phyloP scores from a whole-genome alignment of 2,888 invertebrate genomes.

The Drosophila lacicola region DNA sequence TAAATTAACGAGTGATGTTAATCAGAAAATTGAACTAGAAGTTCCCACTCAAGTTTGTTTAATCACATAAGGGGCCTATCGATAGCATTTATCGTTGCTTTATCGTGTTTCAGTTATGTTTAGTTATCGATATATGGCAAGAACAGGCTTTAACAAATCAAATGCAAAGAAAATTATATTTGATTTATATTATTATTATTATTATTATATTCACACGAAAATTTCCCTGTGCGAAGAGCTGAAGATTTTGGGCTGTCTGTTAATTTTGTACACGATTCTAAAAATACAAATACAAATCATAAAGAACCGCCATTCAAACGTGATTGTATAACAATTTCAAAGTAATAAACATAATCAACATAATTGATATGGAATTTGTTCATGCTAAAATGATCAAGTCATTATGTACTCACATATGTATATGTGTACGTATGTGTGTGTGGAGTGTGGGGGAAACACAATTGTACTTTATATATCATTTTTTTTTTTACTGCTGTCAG shows the following conservation, averaged over 20 bases:
- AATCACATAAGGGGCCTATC: not conserved
- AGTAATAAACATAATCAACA: slow-evolving; percentile 27
- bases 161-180: not conserved
- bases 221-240: not conserved
- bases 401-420: slow-evolving; percentile 16
- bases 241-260: not conserved
- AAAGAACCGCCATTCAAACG: not conserved
- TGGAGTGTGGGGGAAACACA: slow-evolving; percentile 14
- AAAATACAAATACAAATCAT: not conserved
- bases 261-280: not conserved
- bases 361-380: slow-evolving; percentile 33
- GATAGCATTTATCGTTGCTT: not conserved
- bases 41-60: too few relatives aligned
- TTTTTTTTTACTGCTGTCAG: slow-evolving; percentile 22
- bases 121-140: not conserved
- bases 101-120: not conserved
- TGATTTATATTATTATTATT: not conserved
- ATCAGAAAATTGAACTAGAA: too few relatives aligned
- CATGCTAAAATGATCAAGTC: slow-evolving; percentile 25
- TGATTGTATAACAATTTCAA: slow-evolving; percentile 12
- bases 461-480: slow-evolving; percentile 14
- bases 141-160: not conserved
- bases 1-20: too few relatives aligned
- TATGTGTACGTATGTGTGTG: not conserved
- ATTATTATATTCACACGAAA: not conserved